Evolutionary conservation across 2,888 invertebrate species (phyloP).

Genomic region (Cantharis nigra): DNA sequence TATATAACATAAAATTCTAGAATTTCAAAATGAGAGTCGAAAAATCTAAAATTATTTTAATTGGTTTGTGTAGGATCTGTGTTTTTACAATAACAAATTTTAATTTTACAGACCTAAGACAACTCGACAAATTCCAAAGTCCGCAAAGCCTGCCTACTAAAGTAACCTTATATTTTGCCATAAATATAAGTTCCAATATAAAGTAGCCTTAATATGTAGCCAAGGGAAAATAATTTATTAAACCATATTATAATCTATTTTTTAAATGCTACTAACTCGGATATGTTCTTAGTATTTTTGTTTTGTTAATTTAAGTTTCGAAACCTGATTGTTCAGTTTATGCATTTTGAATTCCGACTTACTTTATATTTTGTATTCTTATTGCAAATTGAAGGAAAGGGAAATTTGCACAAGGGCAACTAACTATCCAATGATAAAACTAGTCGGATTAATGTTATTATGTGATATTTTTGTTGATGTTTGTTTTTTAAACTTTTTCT

Average conservation of each 20-base stretch:
- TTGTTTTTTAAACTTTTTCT: conserved; percentile 6
- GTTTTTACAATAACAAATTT: background rate
- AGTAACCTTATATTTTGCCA: conserved; percentile 8
- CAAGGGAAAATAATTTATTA: background rate
- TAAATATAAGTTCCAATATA: conserved; percentile 2
- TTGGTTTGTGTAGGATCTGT: background rate
- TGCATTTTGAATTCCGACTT: background rate
- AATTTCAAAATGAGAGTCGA: no score
- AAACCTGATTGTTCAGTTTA: background rate
- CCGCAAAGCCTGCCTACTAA: conserved; percentile 46
- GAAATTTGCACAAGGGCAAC: conserved; percentile 21
- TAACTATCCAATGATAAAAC: conserved; percentile 14
- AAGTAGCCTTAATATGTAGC: background rate
- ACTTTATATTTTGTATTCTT: conserved; percentile 2
- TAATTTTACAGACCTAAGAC: conserved; percentile 42
- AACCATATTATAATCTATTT: background rate
- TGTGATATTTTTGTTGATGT: conserved; percentile 23
- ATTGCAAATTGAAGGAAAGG: background rate
- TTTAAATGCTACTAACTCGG: background rate
- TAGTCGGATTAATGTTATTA: conserved; percentile 18
- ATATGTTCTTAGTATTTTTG: background rate
- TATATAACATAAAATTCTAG: no score
- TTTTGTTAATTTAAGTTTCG: background rate
- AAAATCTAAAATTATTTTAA: no score
- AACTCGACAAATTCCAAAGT: conserved; percentile 40